Conservation (phyloP, 2,113 vertebrate species). For the Morphnarchus princeps region DNA sequence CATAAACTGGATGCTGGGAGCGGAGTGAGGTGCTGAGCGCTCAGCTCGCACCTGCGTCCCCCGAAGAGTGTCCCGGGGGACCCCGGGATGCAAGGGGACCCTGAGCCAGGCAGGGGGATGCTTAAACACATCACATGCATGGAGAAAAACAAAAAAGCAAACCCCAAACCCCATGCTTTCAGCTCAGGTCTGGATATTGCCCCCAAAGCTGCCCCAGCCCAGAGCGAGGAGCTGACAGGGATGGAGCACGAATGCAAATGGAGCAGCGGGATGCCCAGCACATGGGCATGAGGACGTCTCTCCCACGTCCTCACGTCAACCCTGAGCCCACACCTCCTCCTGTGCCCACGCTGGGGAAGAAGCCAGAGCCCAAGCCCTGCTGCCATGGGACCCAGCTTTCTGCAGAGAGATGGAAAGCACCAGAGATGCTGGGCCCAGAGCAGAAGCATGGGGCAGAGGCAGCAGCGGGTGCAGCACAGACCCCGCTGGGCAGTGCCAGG, state of each 20-base stretch:
- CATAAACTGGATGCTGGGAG: not conserved
- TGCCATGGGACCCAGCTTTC: not conserved
- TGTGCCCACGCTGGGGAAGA: not conserved
- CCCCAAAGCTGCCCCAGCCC: too few species aligned
- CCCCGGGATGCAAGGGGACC: not conserved
- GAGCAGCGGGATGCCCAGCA: not conserved
- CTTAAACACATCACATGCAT: fast-evolving
- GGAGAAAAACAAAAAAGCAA: not conserved
- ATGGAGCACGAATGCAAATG: not conserved
- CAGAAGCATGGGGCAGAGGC: not conserved
- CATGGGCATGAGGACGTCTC: too few species aligned
- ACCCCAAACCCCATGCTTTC: fast-evolving
- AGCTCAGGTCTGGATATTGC: fast-evolving
- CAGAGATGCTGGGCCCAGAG: not conserved
- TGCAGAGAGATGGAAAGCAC: not conserved
- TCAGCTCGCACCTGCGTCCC: fast-evolving
- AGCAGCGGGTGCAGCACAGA: not conserved
- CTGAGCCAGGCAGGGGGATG: not conserved
- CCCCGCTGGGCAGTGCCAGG: not conserved
- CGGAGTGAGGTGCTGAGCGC: fast-evolving
- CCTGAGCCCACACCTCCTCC: fast-evolving
- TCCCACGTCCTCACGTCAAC: not conserved
- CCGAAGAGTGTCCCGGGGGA: not conserved
- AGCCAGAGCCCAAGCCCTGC: too few species aligned
- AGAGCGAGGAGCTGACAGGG: not conserved